Evolutionary conservation across 2,113 vertebrate species (phyloP), one percentile per base, ranked within the genome.

Genomic region (Heterocephalus glaber): DNA sequence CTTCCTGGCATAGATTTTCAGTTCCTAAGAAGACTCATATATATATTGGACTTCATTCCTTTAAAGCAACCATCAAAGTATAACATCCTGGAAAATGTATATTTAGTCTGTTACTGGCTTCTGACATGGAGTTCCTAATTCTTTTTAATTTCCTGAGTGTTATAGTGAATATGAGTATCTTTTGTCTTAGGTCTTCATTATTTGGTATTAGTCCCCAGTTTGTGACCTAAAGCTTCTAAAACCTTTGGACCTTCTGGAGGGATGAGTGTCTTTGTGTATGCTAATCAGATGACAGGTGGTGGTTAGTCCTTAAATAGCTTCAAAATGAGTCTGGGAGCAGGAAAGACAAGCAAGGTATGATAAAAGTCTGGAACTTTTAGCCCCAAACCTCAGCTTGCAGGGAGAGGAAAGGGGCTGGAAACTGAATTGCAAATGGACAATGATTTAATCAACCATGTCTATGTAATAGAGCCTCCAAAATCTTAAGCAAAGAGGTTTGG

Each of bases 21-120:
- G 26, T 70, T 84, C 26, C 86, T 92, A 16, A 79, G 30, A 58
- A 33, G 16, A 22, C 4, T 16, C 2, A 76, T 58, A 63, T 41
- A 76, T 9, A 89, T 92, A 74, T n/a, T 95, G n/a, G 2, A 87
- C 19, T 86, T 97, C 22, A 77, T 35, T 97, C 28, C 76, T 30
- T 77, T 81, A 74, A 74, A 86, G 79, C 47, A 89, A 92, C 24
- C 22, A 86, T 74, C 19, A 16, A 30, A 72, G 35, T 30, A 8
- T 63, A 19, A 80, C 49, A 68, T 90, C 79, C 80, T 49, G 49
- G 22, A 19, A 86, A 93, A 49, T 44, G 35, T 26, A 33, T 26
- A 65, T 81, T 86, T 80, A 47, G 20, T n/a, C 54, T 56, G 14
- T 54, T 56, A 63, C 44, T 38, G n/a, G 74, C 20, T 30, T 13